Conservation (phyloP, 2,797 vertebrate genomes). For the Danio choprae region DNA sequence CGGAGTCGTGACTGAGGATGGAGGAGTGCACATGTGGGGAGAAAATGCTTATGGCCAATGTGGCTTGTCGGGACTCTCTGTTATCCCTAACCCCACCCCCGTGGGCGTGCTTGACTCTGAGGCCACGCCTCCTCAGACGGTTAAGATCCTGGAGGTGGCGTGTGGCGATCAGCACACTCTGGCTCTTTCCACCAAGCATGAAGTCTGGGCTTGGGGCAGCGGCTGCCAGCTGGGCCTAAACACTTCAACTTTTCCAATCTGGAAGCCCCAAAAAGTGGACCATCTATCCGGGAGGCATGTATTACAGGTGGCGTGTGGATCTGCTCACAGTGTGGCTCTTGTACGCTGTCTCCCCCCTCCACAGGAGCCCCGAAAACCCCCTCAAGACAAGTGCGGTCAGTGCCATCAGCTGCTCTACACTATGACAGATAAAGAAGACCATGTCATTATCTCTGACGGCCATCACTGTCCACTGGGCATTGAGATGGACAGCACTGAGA, state of each 20-base stretch:
- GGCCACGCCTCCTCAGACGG: conserved; percentile 73
- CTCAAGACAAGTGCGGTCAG: conserved; percentile 90
- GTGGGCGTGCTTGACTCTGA: conserved; percentile 85
- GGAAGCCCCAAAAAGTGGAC: conserved; percentile 91
- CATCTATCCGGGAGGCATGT: conserved; percentile 88
- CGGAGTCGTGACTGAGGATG: conserved; percentile 90
- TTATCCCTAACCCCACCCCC: conserved; percentile 85
- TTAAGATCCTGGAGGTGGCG: conserved; percentile 87
- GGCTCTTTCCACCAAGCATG: conserved; percentile 85
- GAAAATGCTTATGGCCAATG: conserved; percentile 91
- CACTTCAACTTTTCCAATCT: conserved; percentile 81
- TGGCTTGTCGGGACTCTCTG: conserved; percentile 79
- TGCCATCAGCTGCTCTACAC: conserved; percentile 96
- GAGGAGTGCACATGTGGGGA: conserved; percentile 94
- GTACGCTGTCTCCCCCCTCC: conserved; percentile 84
- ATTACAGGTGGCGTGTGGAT: conserved; percentile 91
- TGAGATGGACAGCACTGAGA: conserved; percentile 76
- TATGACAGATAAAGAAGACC: conserved; percentile 98
- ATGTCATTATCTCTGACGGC: conserved; percentile 97
- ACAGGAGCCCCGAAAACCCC: conserved; percentile 78
- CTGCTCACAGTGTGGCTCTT: conserved; percentile 90
- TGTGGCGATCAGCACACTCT: conserved; percentile 92
- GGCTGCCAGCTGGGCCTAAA: conserved; percentile 89
- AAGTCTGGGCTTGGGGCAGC: conserved; percentile 96
- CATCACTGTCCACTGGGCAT: conserved; percentile 90